phyloP scores from a whole-genome alignment of 2,888 invertebrate genomes.

The Volucella inanis region DNA sequence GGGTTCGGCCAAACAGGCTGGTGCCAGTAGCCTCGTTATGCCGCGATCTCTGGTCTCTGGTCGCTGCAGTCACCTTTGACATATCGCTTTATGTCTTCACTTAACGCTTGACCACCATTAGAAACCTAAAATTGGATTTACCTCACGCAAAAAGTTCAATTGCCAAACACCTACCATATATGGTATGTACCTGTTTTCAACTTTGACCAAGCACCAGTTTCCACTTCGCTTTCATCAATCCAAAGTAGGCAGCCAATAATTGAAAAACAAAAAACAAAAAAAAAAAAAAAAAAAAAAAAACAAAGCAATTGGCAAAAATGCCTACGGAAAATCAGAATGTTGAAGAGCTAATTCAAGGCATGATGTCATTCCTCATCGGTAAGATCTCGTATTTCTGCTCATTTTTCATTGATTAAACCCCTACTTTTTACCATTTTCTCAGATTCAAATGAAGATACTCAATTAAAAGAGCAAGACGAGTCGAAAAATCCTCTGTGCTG shows the following conservation, averaged over 20 bases:
- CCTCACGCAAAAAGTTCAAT: neutral
- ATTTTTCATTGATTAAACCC: neutral
- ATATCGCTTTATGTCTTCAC: no score
- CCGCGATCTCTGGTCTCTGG: no score
- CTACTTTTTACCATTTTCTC: neutral
- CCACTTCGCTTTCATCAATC: neutral
- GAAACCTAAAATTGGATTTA: no score
- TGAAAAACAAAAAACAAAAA: neutral
- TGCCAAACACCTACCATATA: neutral
- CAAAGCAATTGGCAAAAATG: conserved; percentile 7
- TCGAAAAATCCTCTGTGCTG: conserved; percentile 40
- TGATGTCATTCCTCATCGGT: conserved; percentile 77
- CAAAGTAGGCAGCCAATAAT: conserved; percentile 33
- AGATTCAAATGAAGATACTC: conserved; percentile 31
- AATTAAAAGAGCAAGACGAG: conserved; percentile 28
- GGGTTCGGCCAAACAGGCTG: no score
- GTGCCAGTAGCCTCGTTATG: no score
- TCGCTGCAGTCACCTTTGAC: no score
- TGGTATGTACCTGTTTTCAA: neutral
- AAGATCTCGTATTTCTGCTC: conserved; percentile 27
- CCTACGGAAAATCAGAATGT: conserved; percentile 66
- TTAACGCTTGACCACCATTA: no score
- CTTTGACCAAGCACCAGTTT: neutral
- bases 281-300: conserved; percentile 7
- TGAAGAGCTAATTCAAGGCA: conserved; percentile 76